These are phyloP conservation scores for Acipenser oxyrinchus DNA, from an alignment of 2,797 vertebrate species.

Conservation along the genomic window DNA sequence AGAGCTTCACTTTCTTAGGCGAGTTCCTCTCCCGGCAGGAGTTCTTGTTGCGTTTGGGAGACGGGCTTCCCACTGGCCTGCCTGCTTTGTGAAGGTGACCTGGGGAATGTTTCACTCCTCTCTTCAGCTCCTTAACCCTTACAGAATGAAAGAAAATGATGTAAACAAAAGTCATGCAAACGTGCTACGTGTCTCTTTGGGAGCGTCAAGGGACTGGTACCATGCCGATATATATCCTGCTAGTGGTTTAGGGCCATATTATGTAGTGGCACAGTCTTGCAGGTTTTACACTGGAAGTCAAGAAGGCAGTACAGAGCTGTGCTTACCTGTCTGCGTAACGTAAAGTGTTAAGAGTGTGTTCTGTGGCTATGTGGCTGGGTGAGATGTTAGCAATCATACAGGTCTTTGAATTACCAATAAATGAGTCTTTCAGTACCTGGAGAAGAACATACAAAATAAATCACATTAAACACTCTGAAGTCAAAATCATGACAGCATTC, in stretches of 20 bases:
- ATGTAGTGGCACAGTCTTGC: too few relatives aligned
- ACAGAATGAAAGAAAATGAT: conserved; percentile 20
- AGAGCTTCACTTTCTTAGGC: conserved; percentile 65
- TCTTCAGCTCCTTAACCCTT: conserved; percentile 84
- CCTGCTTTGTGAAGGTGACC: conserved; percentile 30
- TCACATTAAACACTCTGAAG: too few relatives aligned
- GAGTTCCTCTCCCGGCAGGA: conserved; percentile 56
- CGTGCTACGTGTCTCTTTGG: too few relatives aligned
- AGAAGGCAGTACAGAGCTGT: not conserved
- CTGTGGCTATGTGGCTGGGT: conserved; percentile 73
- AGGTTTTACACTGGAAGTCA: too few relatives aligned
- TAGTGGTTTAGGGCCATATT: too few relatives aligned
- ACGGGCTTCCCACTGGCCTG: conserved; percentile 32
- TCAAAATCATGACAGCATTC: too few relatives aligned
- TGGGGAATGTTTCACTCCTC: conserved; percentile 44
- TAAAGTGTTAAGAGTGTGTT: conserved; percentile 84
- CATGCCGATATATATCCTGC: too few relatives aligned
- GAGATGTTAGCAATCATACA: conserved; percentile 93
- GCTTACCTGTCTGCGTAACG: conserved; percentile 83
- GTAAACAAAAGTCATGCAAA: too few relatives aligned
- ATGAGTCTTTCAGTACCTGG: conserved; percentile 85
- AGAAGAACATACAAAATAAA: not conserved
- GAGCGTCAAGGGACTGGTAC: too few relatives aligned
- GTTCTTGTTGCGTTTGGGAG: conserved; percentile 56
- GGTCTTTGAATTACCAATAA: conserved; percentile 81